These are phyloP conservation scores for Muschampia plurimacula DNA, from an alignment of 2,888 invertebrate species.

Conservation along the genomic window DNA sequence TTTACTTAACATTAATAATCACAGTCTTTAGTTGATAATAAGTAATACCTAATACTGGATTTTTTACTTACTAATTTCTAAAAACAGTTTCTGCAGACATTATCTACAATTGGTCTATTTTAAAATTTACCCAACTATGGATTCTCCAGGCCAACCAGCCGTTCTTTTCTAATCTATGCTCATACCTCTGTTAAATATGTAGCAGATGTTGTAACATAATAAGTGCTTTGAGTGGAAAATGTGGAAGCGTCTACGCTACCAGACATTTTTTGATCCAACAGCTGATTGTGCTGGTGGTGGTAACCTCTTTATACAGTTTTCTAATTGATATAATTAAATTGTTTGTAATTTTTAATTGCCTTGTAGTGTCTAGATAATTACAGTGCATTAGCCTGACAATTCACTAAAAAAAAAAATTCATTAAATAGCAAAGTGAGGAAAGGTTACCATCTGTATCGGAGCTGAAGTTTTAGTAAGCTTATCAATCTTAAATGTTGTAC, in stretches of 20 bases:
- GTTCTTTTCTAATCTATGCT: neutral
- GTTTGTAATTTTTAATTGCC: neutral
- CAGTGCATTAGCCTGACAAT: neutral
- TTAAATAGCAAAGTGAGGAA: neutral
- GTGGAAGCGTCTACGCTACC: neutral
- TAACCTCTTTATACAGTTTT: neutral
- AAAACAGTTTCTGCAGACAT: conserved; percentile 2
- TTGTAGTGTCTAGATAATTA: neutral
- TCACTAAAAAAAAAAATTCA: neutral
- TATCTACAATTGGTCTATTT: neutral
- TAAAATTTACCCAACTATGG: neutral
- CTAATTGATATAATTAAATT: neutral
- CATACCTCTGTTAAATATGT: neutral
- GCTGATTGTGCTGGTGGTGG: neutral
- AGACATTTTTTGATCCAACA: conserved; percentile 1
- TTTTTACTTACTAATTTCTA: neutral
- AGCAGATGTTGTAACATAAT: neutral
- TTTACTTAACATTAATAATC: neutral
- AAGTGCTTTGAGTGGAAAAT: conserved; percentile 1
- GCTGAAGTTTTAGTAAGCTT: neutral
- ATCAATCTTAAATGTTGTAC: neutral
- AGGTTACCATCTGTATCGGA: neutral
- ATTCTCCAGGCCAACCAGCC: neutral
- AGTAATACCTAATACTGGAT: neutral
- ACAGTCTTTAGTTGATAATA: neutral